Evolutionary conservation across 2,797 vertebrate genomes (phyloP), one percentile per base, ranked within the genome.

Genomic region (Pseudochirops cupreus): DNA sequence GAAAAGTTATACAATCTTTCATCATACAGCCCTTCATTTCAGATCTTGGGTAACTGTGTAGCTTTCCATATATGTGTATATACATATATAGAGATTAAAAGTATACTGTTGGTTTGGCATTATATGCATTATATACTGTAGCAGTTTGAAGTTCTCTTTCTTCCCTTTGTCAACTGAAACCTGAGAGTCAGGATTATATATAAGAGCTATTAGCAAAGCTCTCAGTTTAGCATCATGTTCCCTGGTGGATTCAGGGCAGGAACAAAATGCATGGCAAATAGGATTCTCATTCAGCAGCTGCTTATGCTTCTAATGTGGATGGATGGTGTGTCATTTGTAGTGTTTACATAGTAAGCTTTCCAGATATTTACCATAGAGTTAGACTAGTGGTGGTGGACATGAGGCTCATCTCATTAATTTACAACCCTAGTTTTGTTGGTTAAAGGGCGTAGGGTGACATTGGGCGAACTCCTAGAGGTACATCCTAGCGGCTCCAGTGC

Each of bases 401-500:
- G 91, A 91, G 58, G 26, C 21, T 94, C 89, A 56, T 91, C 92
- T 58, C 56, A 53, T 50, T 24, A 90, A 91, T 94, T 92, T 46
- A 92, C 91, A 90, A 24, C 62, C 94, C 92, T 50, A 87, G 95
- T 59, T 56, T 50, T 31, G 53, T 92, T 52, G 29, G 21, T 59
- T 97, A 92, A 91, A 94, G 95, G 96, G 91, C 91, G 94, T 95
- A 96, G 96, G 96, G 94, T 93, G 95, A 95, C 92, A 2, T 90
- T 26, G 92, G 96, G 96, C 94, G 94, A 89, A 97, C 96, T 95
- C 95, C 97, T 97, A 56, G 53, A 94, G 95, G 98, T 98, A 98
- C 98, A 98, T 98, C 98, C 98, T 98, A 98, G 98, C 98, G 98
- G 98, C 98, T 99, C 99, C 98, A 98, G 98, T 98, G 98, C 98